phyloP scores from a whole-genome alignment of 2,797 vertebrate genomes.

The Benthosema pterotum region DNA sequence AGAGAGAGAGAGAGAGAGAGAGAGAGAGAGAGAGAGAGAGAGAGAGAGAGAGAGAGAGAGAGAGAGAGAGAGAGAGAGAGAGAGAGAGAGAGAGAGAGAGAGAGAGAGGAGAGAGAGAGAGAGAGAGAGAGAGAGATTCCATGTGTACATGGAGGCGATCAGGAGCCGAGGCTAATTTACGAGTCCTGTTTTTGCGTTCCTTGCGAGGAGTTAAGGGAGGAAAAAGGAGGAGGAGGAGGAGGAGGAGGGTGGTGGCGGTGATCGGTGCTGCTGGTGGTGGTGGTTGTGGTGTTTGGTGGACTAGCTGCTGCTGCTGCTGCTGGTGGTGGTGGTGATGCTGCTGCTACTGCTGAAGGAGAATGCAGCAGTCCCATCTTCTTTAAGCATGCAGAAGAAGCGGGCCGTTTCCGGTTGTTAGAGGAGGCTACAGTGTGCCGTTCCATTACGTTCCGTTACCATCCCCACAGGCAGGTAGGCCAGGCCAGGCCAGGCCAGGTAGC shows the following conservation, averaged over 20 bases:
- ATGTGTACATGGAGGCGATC: slow-evolving; percentile 66
- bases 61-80: slow-evolving; percentile 33
- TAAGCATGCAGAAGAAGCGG: slow-evolving; percentile 81
- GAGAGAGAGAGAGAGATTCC: slow-evolving; percentile 54
- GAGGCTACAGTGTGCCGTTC: too few species aligned
- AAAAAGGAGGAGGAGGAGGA: slow-evolving; percentile 66
- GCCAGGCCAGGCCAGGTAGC: too few species aligned
- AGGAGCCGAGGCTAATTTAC: slow-evolving; percentile 79
- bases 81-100: slow-evolving; percentile 35
- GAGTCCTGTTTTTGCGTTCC: slow-evolving; percentile 79
- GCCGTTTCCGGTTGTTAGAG: slow-evolving; percentile 87
- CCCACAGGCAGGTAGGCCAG: too few species aligned
- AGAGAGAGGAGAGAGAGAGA: slow-evolving; percentile 35
- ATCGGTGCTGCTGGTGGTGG: slow-evolving; percentile 69
- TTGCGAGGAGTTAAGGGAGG: too few species aligned
- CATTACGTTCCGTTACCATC: too few species aligned
- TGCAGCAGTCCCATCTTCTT: slow-evolving; percentile 81
- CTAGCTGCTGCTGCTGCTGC: slow-evolving; percentile 54
- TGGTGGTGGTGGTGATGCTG: slow-evolving; percentile 70
- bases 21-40: slow-evolving; percentile 45
- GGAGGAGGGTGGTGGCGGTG: slow-evolving; percentile 60
- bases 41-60: slow-evolving; percentile 34
- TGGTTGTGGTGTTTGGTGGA: too few species aligned
- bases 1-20: slow-evolving; percentile 14
- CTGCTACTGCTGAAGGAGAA: slow-evolving; percentile 77